A percentile compares a stretch with the other conserved stretches of the same genome.
phyloP scores from a whole-genome alignment of 2,113 vertebrate genomes.

The Zosterops japonicus region DNA sequence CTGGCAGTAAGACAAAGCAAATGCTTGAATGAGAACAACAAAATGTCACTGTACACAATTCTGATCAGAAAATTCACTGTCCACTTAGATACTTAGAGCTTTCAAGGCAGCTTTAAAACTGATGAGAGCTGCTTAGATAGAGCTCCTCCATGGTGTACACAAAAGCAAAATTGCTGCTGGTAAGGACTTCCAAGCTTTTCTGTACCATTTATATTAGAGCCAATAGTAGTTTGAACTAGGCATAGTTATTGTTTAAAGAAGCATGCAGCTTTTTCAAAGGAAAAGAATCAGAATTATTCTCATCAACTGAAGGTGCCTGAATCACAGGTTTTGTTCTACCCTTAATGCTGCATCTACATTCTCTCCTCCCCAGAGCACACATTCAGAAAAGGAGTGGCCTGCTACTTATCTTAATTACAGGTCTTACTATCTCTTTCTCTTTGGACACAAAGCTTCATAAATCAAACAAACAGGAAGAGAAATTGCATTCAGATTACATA shows the following conservation, averaged over 20 bases:
- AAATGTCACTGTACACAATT: not conserved
- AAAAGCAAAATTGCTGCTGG: not conserved
- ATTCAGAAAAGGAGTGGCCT: conserved; percentile 21
- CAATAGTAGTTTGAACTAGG: not conserved
- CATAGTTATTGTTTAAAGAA: conserved; percentile 27
- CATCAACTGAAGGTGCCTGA: conserved; percentile 2
- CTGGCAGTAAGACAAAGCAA: not conserved
- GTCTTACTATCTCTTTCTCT: conserved; percentile 36
- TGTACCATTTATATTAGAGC: not conserved
- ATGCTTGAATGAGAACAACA: not conserved
- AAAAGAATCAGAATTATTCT: not conserved
- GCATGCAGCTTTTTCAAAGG: not conserved
- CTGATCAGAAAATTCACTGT: not conserved
- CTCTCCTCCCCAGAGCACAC: not conserved
- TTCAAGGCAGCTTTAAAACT: not conserved
- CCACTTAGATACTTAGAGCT: not conserved
- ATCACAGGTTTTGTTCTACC: conserved; percentile 23
- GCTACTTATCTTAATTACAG: conserved; percentile 52
- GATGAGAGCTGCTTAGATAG: not conserved
- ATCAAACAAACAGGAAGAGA: conserved; percentile 48
- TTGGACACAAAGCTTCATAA: conserved; percentile 33
- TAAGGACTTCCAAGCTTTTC: not conserved
- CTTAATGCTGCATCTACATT: not conserved
- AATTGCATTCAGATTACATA: conserved; percentile 43
- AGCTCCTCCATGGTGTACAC: not conserved